These are phyloP conservation scores for Halcyon badia DNA, from an alignment of 2,797 vertebrate genomes.

Conservation along the genomic window DNA sequence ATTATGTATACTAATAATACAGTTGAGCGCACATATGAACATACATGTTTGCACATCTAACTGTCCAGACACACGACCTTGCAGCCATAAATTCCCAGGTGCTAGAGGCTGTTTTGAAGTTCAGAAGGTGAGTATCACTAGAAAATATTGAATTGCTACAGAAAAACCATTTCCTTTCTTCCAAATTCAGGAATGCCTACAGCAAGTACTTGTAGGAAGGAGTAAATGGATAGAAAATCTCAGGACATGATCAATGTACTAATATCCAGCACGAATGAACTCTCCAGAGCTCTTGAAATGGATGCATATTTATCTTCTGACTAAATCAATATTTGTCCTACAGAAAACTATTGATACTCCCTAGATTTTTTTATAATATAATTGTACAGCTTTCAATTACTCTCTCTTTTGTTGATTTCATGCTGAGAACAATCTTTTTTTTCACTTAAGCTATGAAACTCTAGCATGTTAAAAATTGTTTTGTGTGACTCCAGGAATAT, in stretches of 20 bases:
- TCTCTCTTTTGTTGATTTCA: neutral
- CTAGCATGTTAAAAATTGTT: neutral
- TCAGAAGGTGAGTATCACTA: neutral
- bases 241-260: slow-evolving; percentile 11
- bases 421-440: neutral
- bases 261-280: slow-evolving; percentile 41
- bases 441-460: neutral
- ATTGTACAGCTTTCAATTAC: neutral
- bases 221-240: neutral
- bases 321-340: neutral
- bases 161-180: neutral
- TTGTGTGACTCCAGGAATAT: neutral
- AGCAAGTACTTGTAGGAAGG: neutral
- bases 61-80: neutral
- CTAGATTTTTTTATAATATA: neutral
- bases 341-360: neutral
- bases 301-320: slow-evolving; percentile 20
- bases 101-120: neutral
- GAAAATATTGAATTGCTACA: neutral
- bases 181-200: neutral
- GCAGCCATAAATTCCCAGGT: neutral
- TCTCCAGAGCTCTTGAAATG: neutral
- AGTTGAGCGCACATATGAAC: neutral
- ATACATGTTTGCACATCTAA: fast-evolving
- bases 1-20: fast-evolving